phyloP scores from a whole-genome alignment of 2,797 vertebrate genomes.

The Notolepis coatsorum region DNA sequence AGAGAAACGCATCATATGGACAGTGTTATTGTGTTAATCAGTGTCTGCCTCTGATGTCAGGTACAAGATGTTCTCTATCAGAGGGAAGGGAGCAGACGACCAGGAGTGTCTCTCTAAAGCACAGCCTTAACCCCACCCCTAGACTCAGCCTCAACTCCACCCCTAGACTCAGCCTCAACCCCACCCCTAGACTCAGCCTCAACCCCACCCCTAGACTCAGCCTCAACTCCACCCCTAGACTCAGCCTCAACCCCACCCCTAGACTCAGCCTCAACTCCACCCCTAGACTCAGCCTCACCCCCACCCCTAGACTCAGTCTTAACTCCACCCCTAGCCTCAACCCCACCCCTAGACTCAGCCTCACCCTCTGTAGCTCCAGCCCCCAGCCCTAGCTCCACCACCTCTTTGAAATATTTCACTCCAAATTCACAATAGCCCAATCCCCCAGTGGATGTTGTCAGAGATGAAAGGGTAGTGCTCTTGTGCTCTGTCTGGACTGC shows the following conservation, averaged over 20 bases:
- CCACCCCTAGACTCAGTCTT: conserved; percentile 54
- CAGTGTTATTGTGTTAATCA: conserved; percentile 38
- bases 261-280: conserved; percentile 52
- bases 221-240: conserved; percentile 31
- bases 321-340: conserved; percentile 20
- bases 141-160: conserved; percentile 53
- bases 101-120: conserved; percentile 69
- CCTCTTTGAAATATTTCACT: conserved; percentile 82
- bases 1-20: conserved; percentile 2
- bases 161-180: conserved; percentile 43
- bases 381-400: conserved; percentile 26
- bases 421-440: conserved; percentile 80
- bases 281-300: conserved; percentile 52
- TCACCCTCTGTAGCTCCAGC: conserved; percentile 46
- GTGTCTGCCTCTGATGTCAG: conserved; percentile 34
- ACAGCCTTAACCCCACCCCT: conserved; percentile 57
- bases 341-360: too few species aligned
- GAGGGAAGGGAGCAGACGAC: conserved; percentile 47
- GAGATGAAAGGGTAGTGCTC: conserved; percentile 80
- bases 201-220: conserved; percentile 57
- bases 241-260: conserved; percentile 58
- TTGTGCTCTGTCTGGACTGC: conserved; percentile 69
- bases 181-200: conserved; percentile 42
- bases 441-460: conserved; percentile 79
- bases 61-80: conserved; percentile 53